A percentile compares a stretch with the other conserved stretches of the same genome.
These are phyloP conservation scores for Theretra japonica DNA, from an alignment of 2,888 invertebrate species.

Conservation along the genomic window DNA sequence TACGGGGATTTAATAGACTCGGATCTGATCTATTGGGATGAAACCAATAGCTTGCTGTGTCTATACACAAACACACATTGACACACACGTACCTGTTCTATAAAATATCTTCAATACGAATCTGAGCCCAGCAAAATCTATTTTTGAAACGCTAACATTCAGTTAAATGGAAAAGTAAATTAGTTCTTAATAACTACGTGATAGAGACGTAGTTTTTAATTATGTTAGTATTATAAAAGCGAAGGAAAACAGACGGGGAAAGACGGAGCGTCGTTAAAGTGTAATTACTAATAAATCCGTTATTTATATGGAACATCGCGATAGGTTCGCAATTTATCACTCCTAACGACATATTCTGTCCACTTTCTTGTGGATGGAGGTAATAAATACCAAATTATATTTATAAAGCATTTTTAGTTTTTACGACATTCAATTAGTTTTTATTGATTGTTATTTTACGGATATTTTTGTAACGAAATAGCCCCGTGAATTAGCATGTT, in stretches of 20 bases:
- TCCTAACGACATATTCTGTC: slow-evolving; percentile 11
- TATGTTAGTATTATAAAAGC: slow-evolving; percentile 5
- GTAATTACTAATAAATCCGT: slow-evolving; percentile 27
- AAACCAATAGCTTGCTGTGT: too few species aligned
- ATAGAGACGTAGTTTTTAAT: not conserved
- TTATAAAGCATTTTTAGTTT: not conserved
- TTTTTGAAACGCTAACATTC: not conserved
- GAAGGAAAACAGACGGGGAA: slow-evolving; percentile 4
- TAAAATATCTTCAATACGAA: too few species aligned
- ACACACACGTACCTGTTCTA: too few species aligned
- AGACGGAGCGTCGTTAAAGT: slow-evolving; percentile 18
- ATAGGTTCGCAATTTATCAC: slow-evolving; percentile 26
- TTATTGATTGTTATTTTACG: not conserved
- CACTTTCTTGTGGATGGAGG: slow-evolving; percentile 8
- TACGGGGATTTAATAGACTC: too few species aligned
- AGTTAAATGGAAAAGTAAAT: not conserved
- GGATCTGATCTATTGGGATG: too few species aligned
- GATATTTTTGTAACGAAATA: not conserved
- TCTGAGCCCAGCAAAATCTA: too few species aligned
- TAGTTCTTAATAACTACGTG: not conserved
- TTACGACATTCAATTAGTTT: not conserved
- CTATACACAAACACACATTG: too few species aligned
- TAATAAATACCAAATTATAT: slow-evolving; percentile 2
- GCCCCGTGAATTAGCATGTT: not conserved
- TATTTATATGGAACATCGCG: slow-evolving; percentile 19